Evolutionary conservation across 2,113 vertebrate species (phyloP).

Genomic region (Hyla sarda): DNA sequence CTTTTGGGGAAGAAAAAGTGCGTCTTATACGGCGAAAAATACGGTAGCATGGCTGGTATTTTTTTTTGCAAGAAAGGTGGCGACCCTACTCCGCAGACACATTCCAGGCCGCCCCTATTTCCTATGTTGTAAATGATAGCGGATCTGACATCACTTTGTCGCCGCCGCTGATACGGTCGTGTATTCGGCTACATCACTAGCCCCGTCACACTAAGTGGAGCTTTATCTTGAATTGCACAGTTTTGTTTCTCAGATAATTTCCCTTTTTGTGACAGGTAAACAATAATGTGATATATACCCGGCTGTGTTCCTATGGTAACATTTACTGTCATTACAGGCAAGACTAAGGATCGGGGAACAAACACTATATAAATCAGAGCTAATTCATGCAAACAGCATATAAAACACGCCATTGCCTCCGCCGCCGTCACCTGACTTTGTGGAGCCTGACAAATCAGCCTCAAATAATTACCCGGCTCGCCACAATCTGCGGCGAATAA

Average conservation of each 20-base stretch:
- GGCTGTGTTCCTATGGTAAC: conserved; percentile 25
- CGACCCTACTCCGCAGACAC: too few species aligned
- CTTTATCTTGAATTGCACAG: neutral
- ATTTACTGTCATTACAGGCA: conserved; percentile 22
- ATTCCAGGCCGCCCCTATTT: too few species aligned
- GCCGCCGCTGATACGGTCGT: neutral
- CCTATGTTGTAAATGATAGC: neutral
- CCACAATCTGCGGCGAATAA: neutral
- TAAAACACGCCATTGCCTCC: conserved; percentile 22
- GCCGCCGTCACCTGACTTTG: conserved; percentile 13
- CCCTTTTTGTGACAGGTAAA: conserved; percentile 26
- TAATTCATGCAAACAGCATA: conserved; percentile 34
- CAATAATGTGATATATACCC: conserved; percentile 11
- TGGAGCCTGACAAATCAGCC: conserved; percentile 40
- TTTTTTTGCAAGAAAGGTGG: too few species aligned
- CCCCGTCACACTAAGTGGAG: neutral
- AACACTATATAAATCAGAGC: conserved; percentile 31
- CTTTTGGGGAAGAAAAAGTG: too few species aligned
- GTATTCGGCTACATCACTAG: neutral
- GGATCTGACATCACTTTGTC: neutral
- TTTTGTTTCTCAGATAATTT: neutral
- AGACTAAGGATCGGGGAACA: conserved; percentile 16
- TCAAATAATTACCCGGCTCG: conserved; percentile 23
- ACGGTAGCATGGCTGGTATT: too few species aligned
- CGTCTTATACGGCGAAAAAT: too few species aligned